Percentiles rank a stretch among this genome's conserved stretches.
These are phyloP conservation scores for Lepidochrysops patricia DNA, from an alignment of 2,888 invertebrate species.

Conservation along the genomic window DNA sequence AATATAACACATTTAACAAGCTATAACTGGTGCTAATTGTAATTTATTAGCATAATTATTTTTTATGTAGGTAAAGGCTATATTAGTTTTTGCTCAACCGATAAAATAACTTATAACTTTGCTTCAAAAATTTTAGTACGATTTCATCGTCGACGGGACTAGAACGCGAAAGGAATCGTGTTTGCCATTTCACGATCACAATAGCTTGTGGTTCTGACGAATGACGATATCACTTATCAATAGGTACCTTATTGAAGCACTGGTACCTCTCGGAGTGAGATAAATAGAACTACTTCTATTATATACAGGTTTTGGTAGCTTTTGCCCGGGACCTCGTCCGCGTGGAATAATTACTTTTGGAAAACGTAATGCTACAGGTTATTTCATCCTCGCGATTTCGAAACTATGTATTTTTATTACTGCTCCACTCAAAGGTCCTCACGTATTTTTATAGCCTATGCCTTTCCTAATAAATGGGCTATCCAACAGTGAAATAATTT, in stretches of 20 bases:
- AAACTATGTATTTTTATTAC: too few species aligned
- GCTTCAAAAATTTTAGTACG: background rate
- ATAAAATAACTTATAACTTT: background rate
- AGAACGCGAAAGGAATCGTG: background rate
- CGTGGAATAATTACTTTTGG: too few species aligned
- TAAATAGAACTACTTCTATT: background rate
- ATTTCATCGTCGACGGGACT: background rate
- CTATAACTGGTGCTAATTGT: background rate
- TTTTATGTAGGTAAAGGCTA: background rate
- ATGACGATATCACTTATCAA: slow-evolving; percentile 1
- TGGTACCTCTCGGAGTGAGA: background rate
- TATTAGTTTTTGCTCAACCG: background rate
- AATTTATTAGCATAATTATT: background rate
- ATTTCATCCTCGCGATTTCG: too few species aligned
- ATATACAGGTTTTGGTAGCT: too few species aligned
- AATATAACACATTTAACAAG: background rate
- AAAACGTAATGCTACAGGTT: too few species aligned
- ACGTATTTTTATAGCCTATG: too few species aligned
- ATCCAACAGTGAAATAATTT: too few species aligned
- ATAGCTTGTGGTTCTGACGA: background rate
- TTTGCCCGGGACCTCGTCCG: too few species aligned
- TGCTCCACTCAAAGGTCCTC: too few species aligned
- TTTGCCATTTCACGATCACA: background rate
- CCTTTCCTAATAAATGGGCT: too few species aligned
- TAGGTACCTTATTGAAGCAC: background rate